Conservation (phyloP, 2,888 invertebrate species). For the Drosophila neutralis region DNA sequence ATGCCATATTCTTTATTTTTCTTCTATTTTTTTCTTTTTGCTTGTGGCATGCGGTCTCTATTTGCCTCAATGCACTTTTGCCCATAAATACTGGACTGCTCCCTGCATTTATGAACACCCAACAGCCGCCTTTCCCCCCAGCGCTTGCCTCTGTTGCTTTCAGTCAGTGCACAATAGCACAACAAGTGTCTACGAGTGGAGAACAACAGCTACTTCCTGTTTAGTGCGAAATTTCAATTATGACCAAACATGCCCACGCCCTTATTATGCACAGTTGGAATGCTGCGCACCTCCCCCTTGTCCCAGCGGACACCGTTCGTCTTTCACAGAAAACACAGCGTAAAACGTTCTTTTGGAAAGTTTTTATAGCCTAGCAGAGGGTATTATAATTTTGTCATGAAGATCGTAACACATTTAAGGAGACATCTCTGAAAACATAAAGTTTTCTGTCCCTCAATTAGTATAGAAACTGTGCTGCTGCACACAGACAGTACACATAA, state of each 20-base stretch:
- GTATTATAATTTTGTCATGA: background rate
- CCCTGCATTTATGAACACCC: constrained; percentile 60
- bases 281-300: background rate
- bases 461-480: background rate
- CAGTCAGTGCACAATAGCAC: constrained; percentile 24
- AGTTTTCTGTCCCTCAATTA: background rate
- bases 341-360: constrained; percentile 57
- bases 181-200: constrained; percentile 66
- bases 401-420: background rate
- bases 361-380: constrained; percentile 16
- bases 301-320: background rate
- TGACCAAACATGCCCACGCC: constrained; percentile 64
- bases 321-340: constrained; percentile 24
- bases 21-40: constrained; percentile 22
- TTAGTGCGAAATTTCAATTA: constrained; percentile 80
- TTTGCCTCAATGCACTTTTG: constrained; percentile 43
- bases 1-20: constrained; percentile 24
- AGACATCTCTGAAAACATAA: background rate
- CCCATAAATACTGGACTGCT: constrained; percentile 58
- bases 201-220: constrained; percentile 66
- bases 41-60: constrained; percentile 46
- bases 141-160: constrained; percentile 28
- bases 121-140: background rate
- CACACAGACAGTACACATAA: background rate
- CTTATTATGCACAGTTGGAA: constrained; percentile 2